phyloP scores from a whole-genome alignment of 2,797 vertebrate genomes.

The Spizella passerina region DNA sequence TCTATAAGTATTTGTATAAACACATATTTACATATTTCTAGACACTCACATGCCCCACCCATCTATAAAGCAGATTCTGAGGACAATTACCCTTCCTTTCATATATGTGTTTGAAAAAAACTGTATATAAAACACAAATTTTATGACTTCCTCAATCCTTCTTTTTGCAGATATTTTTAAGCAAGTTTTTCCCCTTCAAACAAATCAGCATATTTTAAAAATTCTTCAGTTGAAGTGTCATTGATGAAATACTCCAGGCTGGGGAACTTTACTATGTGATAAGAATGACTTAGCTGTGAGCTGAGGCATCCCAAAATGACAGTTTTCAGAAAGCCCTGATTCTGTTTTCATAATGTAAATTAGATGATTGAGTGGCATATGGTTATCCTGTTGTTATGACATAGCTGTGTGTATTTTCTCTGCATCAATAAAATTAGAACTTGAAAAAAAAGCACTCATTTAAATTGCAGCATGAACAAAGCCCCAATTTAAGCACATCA shows the following conservation, averaged over 20 bases:
- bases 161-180: neutral
- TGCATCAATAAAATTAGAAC: slow-evolving; percentile 41
- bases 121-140: neutral
- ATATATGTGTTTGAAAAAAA: neutral
- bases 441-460: slow-evolving; percentile 22
- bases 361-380: slow-evolving; percentile 45
- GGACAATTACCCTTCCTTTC: neutral
- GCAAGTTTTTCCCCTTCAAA: neutral
- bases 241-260: slow-evolving; percentile 8
- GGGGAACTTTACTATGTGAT: slow-evolving; percentile 1
- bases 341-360: slow-evolving; percentile 61
- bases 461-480: neutral
- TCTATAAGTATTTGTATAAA: neutral
- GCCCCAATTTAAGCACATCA: neutral
- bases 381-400: slow-evolving; percentile 53
- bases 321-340: slow-evolving; percentile 53
- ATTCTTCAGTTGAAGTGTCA: neutral
- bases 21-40: neutral
- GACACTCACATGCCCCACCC: neutral
- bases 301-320: slow-evolving; percentile 23
- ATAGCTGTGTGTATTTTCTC: neutral
- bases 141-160: neutral
- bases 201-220: neutral
- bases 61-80: neutral
- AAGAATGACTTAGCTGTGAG: slow-evolving; percentile 29